Conservation (phyloP, 2,888 invertebrate genomes). For the Xestia rhomboidea region DNA sequence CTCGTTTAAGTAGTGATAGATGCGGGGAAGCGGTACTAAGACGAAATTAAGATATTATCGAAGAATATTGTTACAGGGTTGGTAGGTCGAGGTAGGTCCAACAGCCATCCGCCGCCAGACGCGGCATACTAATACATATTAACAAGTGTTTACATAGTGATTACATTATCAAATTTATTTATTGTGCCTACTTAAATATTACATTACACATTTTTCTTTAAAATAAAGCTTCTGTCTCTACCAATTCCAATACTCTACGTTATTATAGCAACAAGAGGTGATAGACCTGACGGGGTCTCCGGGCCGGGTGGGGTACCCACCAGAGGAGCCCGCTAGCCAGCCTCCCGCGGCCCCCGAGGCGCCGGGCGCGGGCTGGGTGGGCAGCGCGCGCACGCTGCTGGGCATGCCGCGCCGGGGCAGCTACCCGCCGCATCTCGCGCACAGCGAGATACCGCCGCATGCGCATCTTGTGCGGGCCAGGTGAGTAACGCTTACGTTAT, state of each 20-base stretch:
- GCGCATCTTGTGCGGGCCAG: constrained; percentile 76
- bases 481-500: constrained; percentile 67
- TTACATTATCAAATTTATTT: neutral
- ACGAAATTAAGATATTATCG: neutral
- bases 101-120: neutral
- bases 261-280: constrained; percentile 77
- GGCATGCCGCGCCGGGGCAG: constrained; percentile 57
- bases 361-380: constrained; percentile 36
- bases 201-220: neutral
- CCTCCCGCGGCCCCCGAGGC: constrained; percentile 12
- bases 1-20: neutral
- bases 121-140: neutral
- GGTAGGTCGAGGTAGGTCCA: neutral
- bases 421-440: constrained; percentile 54
- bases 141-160: neutral
- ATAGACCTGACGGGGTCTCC: constrained; percentile 84
- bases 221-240: neutral
- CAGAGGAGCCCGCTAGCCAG: constrained; percentile 42
- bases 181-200: neutral
- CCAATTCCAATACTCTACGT: neutral
- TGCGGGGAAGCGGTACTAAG: neutral
- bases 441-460: constrained; percentile 65
- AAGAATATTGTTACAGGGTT: neutral
- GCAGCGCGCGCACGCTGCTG: constrained; percentile 53
- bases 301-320: constrained; percentile 52